These are phyloP conservation scores for Phrynosoma blainvillii DNA, from an alignment of 2,113 vertebrate genomes.

Conservation along the genomic window DNA sequence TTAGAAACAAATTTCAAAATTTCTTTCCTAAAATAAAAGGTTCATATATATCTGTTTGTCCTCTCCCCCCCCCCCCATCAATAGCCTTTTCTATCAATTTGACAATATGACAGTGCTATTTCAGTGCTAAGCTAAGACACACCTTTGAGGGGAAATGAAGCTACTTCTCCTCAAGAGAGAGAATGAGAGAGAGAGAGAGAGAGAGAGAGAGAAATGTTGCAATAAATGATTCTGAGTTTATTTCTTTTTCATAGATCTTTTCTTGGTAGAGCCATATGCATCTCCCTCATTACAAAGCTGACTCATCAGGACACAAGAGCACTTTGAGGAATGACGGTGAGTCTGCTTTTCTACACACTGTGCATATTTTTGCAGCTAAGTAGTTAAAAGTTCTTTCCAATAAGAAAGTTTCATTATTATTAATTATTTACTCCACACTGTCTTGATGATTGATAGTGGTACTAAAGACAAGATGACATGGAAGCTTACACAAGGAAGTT, in stretches of 20 bases:
- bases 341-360: background rate
- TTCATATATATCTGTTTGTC: background rate
- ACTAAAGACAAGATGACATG: background rate
- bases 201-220: background rate
- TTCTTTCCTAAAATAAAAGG: background rate
- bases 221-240: constrained; percentile 5
- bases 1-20: background rate
- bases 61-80: background rate
- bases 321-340: background rate
- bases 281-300: background rate
- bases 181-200: background rate
- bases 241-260: constrained; percentile 6
- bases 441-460: background rate
- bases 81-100: background rate
- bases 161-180: background rate
- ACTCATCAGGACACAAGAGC: background rate
- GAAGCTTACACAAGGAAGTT: constrained; percentile 9
- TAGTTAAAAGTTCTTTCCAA: constrained; percentile 21
- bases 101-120: background rate
- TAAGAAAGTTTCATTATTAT: constrained; percentile 18
- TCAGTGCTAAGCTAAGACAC: background rate
- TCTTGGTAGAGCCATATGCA: constrained; percentile 3
- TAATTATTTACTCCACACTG: constrained; percentile 34
- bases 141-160: background rate
- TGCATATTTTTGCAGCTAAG: constrained; percentile 20